Conservation (phyloP, 2,113 vertebrate genomes). For the Barbus barbus region DNA sequence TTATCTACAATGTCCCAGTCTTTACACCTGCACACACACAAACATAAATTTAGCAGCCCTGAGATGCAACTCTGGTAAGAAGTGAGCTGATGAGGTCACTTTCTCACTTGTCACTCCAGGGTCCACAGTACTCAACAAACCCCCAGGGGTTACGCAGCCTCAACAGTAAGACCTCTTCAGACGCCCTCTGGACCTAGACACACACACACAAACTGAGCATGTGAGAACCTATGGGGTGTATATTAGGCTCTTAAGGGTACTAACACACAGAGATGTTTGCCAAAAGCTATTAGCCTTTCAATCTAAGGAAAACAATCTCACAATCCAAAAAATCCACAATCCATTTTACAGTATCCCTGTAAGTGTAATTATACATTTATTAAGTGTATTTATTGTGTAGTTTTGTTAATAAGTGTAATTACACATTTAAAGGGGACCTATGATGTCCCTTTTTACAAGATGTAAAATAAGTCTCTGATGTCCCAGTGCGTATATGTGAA, state of each 20-base stretch:
- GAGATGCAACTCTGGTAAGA: background rate
- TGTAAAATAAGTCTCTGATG: too few relatives aligned
- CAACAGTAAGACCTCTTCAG: slow-evolving; percentile 67
- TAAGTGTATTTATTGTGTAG: too few relatives aligned
- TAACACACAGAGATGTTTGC: background rate
- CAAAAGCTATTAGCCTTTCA: too few relatives aligned
- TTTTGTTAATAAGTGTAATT: too few relatives aligned
- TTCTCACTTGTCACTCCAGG: slow-evolving; percentile 81
- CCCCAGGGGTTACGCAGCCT: slow-evolving; percentile 83
- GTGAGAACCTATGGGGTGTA: background rate
- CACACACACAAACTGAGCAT: background rate
- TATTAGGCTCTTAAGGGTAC: background rate
- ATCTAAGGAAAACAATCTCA: too few relatives aligned
- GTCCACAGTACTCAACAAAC: slow-evolving; percentile 76
- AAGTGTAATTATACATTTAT: too few relatives aligned
- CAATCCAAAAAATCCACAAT: too few relatives aligned
- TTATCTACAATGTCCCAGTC: slow-evolving; percentile 71
- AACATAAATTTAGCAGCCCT: slow-evolving; percentile 18
- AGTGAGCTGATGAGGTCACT: slow-evolving; percentile 8
- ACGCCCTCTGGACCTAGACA: slow-evolving; percentile 64
- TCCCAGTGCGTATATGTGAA: too few relatives aligned
- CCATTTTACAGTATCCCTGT: too few relatives aligned
- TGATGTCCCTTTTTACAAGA: too few relatives aligned
- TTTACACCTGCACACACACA: slow-evolving; percentile 63
- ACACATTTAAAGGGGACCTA: too few relatives aligned